Evolutionary conservation across 1,140 invertebrate genomes (phyloP).

Genomic region (Nephotettix cincticeps): DNA sequence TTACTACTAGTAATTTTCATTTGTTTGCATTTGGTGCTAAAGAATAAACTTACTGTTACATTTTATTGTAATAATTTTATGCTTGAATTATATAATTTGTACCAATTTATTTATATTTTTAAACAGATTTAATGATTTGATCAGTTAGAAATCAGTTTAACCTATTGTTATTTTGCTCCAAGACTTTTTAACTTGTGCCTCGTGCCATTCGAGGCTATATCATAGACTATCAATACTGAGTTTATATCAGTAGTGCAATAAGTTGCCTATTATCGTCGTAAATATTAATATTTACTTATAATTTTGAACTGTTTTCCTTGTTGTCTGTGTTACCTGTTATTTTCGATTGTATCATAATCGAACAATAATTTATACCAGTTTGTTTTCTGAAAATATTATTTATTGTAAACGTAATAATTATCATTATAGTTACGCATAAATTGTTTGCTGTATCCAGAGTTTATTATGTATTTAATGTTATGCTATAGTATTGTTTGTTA

Average conservation of each 20-base stretch:
- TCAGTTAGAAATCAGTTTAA: too few relatives aligned
- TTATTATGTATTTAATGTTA: constrained; percentile 12
- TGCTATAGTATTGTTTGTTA: not conserved
- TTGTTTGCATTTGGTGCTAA: too few relatives aligned
- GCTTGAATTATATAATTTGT: too few relatives aligned
- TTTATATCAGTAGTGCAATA: constrained; percentile 12
- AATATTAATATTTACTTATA: not conserved
- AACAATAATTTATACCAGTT: not conserved
- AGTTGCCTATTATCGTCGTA: not conserved
- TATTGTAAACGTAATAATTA: constrained; percentile 1
- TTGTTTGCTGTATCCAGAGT: constrained; percentile 12
- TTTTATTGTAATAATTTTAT: too few relatives aligned
- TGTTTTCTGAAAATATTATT: constrained; percentile 12
- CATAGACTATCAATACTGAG: not conserved
- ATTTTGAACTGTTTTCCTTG: constrained; percentile 1
- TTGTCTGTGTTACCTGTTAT: constrained; percentile 15
- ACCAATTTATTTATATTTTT: too few relatives aligned
- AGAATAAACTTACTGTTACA: too few relatives aligned
- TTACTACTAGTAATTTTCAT: too few relatives aligned
- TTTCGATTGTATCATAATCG: not conserved
- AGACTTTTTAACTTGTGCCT: not conserved
- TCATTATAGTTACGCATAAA: constrained; percentile 3
- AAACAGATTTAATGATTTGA: too few relatives aligned
- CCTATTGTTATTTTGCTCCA: constrained; percentile 6
- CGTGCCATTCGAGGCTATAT: not conserved